Evolutionary conservation across 2,113 vertebrate species (phyloP), one percentile per base, ranked within the genome.

Genomic region (Campylomormyrus numenius): DNA sequence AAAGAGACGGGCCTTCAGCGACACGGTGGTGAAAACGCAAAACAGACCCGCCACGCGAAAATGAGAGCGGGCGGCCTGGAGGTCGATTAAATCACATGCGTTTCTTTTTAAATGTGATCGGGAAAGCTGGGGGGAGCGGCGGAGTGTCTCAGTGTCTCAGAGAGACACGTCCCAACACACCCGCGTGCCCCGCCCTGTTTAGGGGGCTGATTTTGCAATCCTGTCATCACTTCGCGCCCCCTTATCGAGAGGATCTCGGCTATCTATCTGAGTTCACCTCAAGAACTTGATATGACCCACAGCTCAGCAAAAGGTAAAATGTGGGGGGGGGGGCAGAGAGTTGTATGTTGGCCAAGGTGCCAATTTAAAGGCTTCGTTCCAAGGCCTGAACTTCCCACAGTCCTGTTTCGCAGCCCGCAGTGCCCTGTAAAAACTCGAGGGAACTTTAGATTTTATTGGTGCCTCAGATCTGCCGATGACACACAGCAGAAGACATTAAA

Each of bases 201-300:
- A 80, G 93, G 92, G 93, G 93, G 92, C 94, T 90, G 93, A 94
- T 93, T 94, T 92, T 93, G 92, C 93, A 92, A 92, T 93, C 89
- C 84, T 96, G 93, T 96, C 94, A 95, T 95, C 94, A 92, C 94
- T 93, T 95, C 91, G 92, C 94, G 93, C 94, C 89, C 91, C 92
- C 93, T 93, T 93, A 95, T 94, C 80, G 90, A 94, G 92, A 93
- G 91, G 92, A 95, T 95, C 93, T 24, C 91, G 31, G 88, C 91
- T 93, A 92, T 94, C 91, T 93, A 91, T 93, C 92, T 93, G 92
- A 92, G 91, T 95, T 94, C 93, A 94, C 91, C 89, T 92, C 39
- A 92, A 93, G 94, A 95, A 96, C 94, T 93, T 90, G 94, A 95
- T 95, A 93, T 95, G 94, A 95, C 94, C 91, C 91, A 90, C 90